Conservation (phyloP, 2,797 vertebrate species). For the Emydoidea blandingii region DNA sequence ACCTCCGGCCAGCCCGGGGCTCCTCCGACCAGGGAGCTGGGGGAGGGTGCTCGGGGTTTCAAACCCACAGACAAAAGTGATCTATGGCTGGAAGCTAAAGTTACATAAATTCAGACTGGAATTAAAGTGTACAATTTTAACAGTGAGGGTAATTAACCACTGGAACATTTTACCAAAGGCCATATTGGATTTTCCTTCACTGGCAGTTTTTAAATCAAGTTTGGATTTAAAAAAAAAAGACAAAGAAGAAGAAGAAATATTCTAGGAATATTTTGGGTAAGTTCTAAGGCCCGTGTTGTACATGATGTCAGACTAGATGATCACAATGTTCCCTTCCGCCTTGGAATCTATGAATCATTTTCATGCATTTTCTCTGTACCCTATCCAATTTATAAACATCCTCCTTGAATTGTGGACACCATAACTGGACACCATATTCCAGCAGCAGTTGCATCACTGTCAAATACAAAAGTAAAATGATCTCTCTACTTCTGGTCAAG, state of each 20-base stretch:
- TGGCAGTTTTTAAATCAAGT: not conserved
- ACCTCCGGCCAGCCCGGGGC: too few relatives aligned
- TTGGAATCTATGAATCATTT: not conserved
- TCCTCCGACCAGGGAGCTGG: too few relatives aligned
- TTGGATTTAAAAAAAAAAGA: not conserved
- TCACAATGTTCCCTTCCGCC: not conserved
- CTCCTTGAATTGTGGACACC: not conserved
- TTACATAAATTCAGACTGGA: not conserved
- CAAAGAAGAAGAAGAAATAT: not conserved
- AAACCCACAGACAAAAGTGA: not conserved
- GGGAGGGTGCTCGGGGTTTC: not conserved
- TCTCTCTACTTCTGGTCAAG: not conserved
- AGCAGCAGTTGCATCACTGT: not conserved
- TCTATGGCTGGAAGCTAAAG: not conserved
- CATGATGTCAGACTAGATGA: not conserved
- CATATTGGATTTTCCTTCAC: not conserved
- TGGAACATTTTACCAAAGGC: not conserved
- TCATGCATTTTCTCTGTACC: not conserved
- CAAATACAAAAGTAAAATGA: not conserved
- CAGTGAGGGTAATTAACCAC: not conserved
- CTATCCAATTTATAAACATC: not conserved
- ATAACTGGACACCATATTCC: not conserved
- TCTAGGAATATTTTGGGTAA: not conserved
- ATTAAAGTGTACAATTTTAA: not conserved
- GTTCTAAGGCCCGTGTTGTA: not conserved